phyloP scores from a whole-genome alignment of 1,140 invertebrate species.

The Cheumatopsyche charites region DNA sequence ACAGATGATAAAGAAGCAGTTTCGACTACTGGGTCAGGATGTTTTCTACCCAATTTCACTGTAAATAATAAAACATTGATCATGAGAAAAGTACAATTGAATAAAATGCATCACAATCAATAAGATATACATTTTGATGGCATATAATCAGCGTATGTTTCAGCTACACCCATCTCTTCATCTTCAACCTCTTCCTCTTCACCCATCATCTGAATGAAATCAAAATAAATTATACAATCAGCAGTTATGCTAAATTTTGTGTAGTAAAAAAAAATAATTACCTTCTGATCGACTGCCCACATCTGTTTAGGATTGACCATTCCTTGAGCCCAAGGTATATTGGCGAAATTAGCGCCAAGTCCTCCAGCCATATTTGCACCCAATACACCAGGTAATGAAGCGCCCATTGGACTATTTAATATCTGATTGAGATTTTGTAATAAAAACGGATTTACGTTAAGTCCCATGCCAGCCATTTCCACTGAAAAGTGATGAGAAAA shows the following conservation, averaged over 20 bases:
- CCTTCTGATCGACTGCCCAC: slow-evolving; percentile 53
- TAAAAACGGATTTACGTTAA: slow-evolving; percentile 60
- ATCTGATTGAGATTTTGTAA: slow-evolving; percentile 63
- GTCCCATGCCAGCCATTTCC: slow-evolving; percentile 64
- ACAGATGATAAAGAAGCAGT: slow-evolving; percentile 97
- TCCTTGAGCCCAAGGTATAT: slow-evolving; percentile 53
- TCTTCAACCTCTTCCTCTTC: slow-evolving; percentile 91
- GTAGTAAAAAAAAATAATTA: neutral
- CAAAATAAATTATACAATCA: neutral
- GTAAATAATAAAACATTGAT: slow-evolving; percentile 46
- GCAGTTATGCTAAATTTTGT: neutral
- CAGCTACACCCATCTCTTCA: slow-evolving; percentile 95
- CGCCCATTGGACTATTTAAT: slow-evolving; percentile 58
- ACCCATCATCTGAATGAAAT: slow-evolving; percentile 47
- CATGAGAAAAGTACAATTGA: slow-evolving; percentile 26
- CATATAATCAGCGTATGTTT: slow-evolving; percentile 98
- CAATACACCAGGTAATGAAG: slow-evolving; percentile 56
- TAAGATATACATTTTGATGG: slow-evolving; percentile 80
- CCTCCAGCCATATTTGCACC: slow-evolving; percentile 50
- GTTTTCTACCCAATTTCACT: slow-evolving; percentile 94
- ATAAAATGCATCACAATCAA: slow-evolving; percentile 7
- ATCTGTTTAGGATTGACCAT: slow-evolving; percentile 52
- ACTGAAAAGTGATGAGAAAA: slow-evolving; percentile 57
- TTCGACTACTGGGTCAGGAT: slow-evolving; percentile 99
- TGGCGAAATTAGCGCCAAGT: slow-evolving; percentile 46